Conservation (phyloP, 2,888 invertebrate species). For the Diarsia brunnea region DNA sequence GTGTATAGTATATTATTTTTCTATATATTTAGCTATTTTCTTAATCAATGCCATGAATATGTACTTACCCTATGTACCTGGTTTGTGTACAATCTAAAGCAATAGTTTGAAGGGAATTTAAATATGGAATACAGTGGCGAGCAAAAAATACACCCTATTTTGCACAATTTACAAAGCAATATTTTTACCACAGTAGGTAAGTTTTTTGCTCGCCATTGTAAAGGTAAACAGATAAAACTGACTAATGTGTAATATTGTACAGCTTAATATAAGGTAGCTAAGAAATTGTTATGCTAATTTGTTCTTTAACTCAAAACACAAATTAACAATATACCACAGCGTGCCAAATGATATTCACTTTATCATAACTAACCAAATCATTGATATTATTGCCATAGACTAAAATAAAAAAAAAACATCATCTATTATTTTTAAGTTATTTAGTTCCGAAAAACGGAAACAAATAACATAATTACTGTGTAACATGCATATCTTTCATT, state of each 20-base stretch:
- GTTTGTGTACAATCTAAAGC: slow-evolving; percentile 60
- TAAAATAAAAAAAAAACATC: slow-evolving; percentile 18
- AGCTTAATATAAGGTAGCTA: slow-evolving; percentile 61
- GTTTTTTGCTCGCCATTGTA: slow-evolving; percentile 46
- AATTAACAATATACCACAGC: slow-evolving; percentile 29
- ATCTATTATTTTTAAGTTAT: slow-evolving; percentile 10
- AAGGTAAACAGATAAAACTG: slow-evolving; percentile 35
- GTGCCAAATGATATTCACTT: slow-evolving; percentile 63
- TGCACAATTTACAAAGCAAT: slow-evolving; percentile 40
- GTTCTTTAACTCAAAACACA: slow-evolving; percentile 24
- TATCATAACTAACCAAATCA: slow-evolving; percentile 39
- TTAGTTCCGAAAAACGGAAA: slow-evolving; percentile 16
- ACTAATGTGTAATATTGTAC: slow-evolving; percentile 53
- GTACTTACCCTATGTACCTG: slow-evolving; percentile 75
- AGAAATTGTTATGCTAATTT: slow-evolving; percentile 43
- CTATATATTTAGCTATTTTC: slow-evolving; percentile 65
- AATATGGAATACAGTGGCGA: slow-evolving; percentile 24
- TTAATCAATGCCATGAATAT: slow-evolving; percentile 60
- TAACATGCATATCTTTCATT: slow-evolving; percentile 60
- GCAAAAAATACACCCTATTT: slow-evolving; percentile 19
- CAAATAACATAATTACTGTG: slow-evolving; percentile 27
- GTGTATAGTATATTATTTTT: slow-evolving; percentile 64
- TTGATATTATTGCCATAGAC: slow-evolving; percentile 43
- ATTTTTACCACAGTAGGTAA: slow-evolving; percentile 21
- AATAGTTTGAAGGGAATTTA: slow-evolving; percentile 55